These are phyloP conservation scores for Garra rufa DNA, from an alignment of 2,113 vertebrate genomes.

Conservation along the genomic window DNA sequence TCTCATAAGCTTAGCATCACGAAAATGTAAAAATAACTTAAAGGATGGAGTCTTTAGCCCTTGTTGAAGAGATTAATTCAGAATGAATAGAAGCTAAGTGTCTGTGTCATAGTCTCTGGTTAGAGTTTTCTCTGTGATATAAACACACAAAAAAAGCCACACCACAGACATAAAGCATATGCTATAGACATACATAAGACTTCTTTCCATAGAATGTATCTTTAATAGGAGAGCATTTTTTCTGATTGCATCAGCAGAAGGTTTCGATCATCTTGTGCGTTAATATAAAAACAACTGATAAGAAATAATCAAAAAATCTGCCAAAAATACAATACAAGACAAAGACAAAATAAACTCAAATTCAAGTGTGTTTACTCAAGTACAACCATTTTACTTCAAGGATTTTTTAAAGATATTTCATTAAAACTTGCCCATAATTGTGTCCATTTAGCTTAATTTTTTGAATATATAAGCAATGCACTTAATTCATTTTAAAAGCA, in stretches of 20 bases:
- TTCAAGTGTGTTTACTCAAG: background rate
- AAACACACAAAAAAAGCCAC: slow-evolving; percentile 3
- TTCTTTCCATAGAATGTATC: background rate
- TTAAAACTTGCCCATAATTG: background rate
- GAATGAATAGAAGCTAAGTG: slow-evolving; percentile 30
- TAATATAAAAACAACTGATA: background rate
- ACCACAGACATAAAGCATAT: too few relatives aligned
- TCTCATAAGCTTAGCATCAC: background rate
- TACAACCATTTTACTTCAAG: background rate
- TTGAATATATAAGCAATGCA: background rate
- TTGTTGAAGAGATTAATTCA: background rate
- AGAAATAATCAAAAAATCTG: background rate
- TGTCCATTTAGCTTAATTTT: background rate
- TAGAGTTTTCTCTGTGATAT: slow-evolving; percentile 24
- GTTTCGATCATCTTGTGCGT: background rate
- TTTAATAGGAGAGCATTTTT: background rate
- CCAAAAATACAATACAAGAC: background rate
- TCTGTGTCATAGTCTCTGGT: slow-evolving; percentile 27
- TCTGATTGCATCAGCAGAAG: background rate
- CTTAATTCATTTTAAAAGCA: background rate
- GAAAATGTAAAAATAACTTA: background rate
- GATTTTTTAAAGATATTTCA: too few relatives aligned
- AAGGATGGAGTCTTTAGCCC: slow-evolving; percentile 2
- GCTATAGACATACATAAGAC: too few relatives aligned
- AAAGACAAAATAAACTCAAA: background rate